Percentiles rank a stretch among this genome's conserved stretches.
Conservation (phyloP, 1,140 invertebrate genomes). For the Eciton burchellii region DNA sequence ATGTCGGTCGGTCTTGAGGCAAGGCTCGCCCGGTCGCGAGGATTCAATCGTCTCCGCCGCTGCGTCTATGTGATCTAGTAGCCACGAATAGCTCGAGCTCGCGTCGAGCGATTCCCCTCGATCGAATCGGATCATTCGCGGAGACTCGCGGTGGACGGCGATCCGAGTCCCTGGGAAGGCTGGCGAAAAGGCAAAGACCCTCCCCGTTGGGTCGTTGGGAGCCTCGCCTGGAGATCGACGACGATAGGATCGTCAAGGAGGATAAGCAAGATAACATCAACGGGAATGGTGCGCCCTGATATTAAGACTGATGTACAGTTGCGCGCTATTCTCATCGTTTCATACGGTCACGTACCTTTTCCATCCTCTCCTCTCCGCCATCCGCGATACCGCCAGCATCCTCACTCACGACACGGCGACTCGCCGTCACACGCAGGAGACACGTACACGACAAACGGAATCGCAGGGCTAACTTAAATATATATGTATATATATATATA, state of each 20-base stretch:
- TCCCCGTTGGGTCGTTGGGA: too few species aligned
- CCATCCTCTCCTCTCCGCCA: conserved; percentile 69
- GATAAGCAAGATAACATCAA: conserved; percentile 74
- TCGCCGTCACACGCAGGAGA: conserved; percentile 51
- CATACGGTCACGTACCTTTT: conserved; percentile 70
- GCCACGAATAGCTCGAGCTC: too few species aligned
- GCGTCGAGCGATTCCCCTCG: too few species aligned
- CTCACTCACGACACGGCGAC: conserved; percentile 28
- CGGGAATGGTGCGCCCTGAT: conserved; percentile 86
- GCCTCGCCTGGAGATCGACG: conserved; percentile 13
- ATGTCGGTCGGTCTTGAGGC: conserved; percentile 3
- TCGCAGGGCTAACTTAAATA: conserved; percentile 75
- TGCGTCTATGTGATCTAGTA: too few species aligned
- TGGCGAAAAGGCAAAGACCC: too few species aligned
- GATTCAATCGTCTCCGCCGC: too few species aligned
- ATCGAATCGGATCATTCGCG: too few species aligned
- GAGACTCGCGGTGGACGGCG: too few species aligned
- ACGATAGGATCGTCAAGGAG: conserved; percentile 62
- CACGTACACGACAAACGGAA: conserved; percentile 65
- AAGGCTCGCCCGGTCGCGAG: not conserved
- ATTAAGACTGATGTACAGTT: conserved; percentile 86
- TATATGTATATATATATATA: conserved; percentile 76
- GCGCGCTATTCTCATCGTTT: conserved; percentile 83
- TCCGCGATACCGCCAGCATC: not conserved
- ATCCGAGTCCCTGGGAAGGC: too few species aligned